Conservation (phyloP, 2,797 vertebrate species). For the Cossypha caffra region DNA sequence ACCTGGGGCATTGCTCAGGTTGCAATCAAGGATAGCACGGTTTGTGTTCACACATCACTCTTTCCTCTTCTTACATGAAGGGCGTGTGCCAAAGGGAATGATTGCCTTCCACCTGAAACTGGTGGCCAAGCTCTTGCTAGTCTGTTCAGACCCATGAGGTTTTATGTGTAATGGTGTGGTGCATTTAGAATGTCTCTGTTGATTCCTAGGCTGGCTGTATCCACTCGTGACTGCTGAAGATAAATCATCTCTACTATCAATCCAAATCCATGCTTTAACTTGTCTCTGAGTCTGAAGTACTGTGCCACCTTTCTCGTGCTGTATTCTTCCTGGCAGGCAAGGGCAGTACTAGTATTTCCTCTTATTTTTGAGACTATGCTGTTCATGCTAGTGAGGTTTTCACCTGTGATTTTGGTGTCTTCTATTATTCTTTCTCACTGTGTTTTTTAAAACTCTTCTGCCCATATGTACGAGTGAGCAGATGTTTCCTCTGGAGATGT, state of each 20-base stretch:
- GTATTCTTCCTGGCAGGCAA: neutral
- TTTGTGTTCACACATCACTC: neutral
- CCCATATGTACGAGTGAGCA: neutral
- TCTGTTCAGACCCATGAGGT: rapidly evolving
- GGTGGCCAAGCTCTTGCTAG: neutral
- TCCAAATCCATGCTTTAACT: neutral
- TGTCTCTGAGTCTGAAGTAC: neutral
- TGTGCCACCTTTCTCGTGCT: neutral
- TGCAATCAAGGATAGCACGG: neutral
- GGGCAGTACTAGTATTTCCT: neutral
- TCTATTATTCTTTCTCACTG: neutral
- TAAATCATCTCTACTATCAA: rapidly evolving
- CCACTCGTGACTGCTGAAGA: neutral
- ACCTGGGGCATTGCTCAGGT: neutral
- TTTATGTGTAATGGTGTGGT: neutral
- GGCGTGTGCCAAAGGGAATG: neutral
- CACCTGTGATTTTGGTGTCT: neutral
- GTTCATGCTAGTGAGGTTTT: neutral
- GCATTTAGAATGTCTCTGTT: neutral
- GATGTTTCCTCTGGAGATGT: neutral
- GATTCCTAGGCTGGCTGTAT: neutral
- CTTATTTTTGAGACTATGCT: neutral
- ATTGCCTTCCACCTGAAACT: neutral
- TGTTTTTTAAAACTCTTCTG: neutral
- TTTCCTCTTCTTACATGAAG: neutral